Evolutionary conservation across 1,140 invertebrate genomes (phyloP), one percentile per base, ranked within the genome.

Genomic region (Drosophila subobscura): DNA sequence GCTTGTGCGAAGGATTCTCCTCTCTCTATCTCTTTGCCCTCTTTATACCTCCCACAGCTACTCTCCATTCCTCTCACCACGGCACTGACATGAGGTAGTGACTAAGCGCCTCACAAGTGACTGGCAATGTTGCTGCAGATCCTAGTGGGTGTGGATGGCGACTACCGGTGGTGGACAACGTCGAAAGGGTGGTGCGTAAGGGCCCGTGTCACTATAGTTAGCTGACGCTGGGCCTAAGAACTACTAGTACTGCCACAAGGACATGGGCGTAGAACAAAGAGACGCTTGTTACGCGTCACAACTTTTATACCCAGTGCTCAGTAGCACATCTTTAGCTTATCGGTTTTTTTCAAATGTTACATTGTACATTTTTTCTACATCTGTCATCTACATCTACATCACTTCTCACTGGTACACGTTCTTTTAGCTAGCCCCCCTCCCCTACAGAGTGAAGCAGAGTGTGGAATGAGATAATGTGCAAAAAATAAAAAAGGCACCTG

Each of bases 181-280:
- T 12, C 20, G 27, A 37, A 22, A 5, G 46, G 22, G 14, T 20
- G 10, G 8, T 49, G 25, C 33, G 33, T 10, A 37, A 10, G 10
- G 10, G 44, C 16, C 37, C 46, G 23, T 72, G 59, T 77, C 78
- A 81, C 81, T 85, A 68, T 79, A 65, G 55, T 77, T 63, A 45
- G 77, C 77, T 59, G 47, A 79, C 70, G 76, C 58, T 59, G 70
- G 79, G 59, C 63, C 33, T 37, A 37, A 12, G 70, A 78, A 71
- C 70, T 77, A 64, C 59, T 65, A 57, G 64, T 23, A 59, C 56
- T 27, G 44, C 44, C 25, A 2, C 3, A 0, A 45, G 27, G n/a
- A 10, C 57, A 61, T 12, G 22, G 59, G 25, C 45, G 57, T 16
- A 16, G 57, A 8, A 8, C 2, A 6, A 46, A 22, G 4, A 20